A percentile compares a stretch with the other conserved stretches of the same genome.
These are phyloP conservation scores for Peromyscus attwateri DNA, from an alignment of 2,797 vertebrate species.

Conservation along the genomic window DNA sequence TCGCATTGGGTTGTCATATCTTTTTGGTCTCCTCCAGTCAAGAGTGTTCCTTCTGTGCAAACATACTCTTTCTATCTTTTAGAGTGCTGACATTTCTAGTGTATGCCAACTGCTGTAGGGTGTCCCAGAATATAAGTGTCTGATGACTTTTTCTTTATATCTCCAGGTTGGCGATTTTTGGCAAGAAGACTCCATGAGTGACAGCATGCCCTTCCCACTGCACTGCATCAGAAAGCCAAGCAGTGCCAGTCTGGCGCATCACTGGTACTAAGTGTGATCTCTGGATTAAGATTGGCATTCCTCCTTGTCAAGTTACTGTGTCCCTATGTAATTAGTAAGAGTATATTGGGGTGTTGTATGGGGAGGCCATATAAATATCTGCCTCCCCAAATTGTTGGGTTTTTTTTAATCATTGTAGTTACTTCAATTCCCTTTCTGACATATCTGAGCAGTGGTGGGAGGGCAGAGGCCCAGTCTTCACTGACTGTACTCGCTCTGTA, in stretches of 20 bases:
- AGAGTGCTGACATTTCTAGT: slow-evolving; percentile 43
- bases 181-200: not conserved
- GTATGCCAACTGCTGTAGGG: not conserved
- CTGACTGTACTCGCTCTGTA: slow-evolving; percentile 55
- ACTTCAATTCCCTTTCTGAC: slow-evolving; percentile 37
- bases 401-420: slow-evolving; percentile 73
- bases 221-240: not conserved
- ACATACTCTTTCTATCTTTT: not conserved
- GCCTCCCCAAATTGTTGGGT: slow-evolving; percentile 45
- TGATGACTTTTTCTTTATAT: slow-evolving; percentile 61
- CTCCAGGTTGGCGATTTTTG: slow-evolving; percentile 45
- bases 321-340: slow-evolving; percentile 70
- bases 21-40: slow-evolving; percentile 52
- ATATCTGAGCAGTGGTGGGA: slow-evolving; percentile 55
- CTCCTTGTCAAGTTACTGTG: slow-evolving; percentile 38
- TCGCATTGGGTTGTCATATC: not conserved
- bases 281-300: slow-evolving; percentile 58
- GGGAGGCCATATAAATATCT: slow-evolving; percentile 37
- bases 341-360: slow-evolving; percentile 1
- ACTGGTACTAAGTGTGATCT: not conserved
- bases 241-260: not conserved
- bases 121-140: not conserved
- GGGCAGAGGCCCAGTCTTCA: slow-evolving; percentile 52
- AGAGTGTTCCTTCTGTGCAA: not conserved
- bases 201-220: not conserved